phyloP scores from a whole-genome alignment of 2,113 vertebrate species.

The Pseudolaguvia tuberculata region DNA sequence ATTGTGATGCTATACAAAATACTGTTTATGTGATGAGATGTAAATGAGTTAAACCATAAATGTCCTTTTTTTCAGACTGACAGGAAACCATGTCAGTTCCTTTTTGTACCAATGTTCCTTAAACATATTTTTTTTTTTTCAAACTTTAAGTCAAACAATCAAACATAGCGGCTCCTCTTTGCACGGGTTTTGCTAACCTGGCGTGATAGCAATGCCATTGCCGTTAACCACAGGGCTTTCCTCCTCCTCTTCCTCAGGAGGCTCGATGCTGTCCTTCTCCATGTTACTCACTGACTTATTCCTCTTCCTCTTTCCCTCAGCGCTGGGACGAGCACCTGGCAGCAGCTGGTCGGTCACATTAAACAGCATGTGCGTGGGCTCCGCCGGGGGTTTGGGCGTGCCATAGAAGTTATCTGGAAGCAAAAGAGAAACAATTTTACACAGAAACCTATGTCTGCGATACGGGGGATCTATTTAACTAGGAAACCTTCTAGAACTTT shows the following conservation, averaged over 20 bases:
- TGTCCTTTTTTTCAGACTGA: background rate
- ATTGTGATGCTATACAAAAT: no score
- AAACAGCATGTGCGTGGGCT: slow-evolving; percentile 90
- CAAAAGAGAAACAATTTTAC: background rate
- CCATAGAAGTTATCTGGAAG: slow-evolving; percentile 95
- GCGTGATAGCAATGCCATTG: slow-evolving; percentile 86
- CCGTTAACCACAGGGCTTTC: slow-evolving; percentile 94
- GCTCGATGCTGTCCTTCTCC: slow-evolving; percentile 94
- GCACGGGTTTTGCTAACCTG: slow-evolving; percentile 71
- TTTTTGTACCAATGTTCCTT: background rate
- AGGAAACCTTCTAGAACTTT: no score
- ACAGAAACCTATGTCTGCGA: background rate
- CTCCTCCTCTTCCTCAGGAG: slow-evolving; percentile 94
- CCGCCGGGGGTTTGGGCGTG: slow-evolving; percentile 94
- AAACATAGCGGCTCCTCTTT: background rate
- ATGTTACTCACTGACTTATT: slow-evolving; percentile 99
- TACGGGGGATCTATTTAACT: background rate
- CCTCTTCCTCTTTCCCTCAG: slow-evolving; percentile 95
- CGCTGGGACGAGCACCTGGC: slow-evolving; percentile 94
- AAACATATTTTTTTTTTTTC: background rate
- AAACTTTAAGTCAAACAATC: background rate
- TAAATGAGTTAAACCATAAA: background rate
- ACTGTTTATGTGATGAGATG: background rate
- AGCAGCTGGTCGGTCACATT: slow-evolving; percentile 97
- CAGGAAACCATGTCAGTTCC: background rate